Evolutionary conservation across 1,140 invertebrate genomes (phyloP).

Genomic region (Cotesia typhae): DNA sequence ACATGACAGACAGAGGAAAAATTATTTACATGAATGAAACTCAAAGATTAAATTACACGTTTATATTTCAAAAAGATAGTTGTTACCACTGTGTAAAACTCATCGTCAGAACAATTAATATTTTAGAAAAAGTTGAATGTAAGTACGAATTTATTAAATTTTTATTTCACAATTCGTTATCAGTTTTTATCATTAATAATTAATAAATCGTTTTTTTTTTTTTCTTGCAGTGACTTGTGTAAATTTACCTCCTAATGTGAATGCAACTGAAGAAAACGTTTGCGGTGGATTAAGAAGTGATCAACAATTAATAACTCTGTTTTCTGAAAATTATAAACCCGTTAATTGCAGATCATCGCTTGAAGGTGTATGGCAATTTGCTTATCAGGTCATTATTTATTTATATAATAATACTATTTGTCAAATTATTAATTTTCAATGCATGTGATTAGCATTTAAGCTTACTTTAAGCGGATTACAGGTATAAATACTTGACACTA

Average conservation of each 20-base stretch:
- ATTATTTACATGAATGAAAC: conserved; percentile 78
- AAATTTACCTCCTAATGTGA: conserved; percentile 69
- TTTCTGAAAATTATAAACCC: conserved; percentile 89
- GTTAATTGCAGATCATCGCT: conserved; percentile 92
- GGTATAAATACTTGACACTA: too few relatives aligned
- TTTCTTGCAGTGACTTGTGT: conserved; percentile 75
- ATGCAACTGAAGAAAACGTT: conserved; percentile 79
- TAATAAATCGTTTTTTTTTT: conserved; percentile 38
- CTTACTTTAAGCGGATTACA: too few relatives aligned
- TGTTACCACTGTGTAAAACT: conserved; percentile 90
- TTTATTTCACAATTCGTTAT: neutral
- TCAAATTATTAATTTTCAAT: too few relatives aligned
- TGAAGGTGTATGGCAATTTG: conserved; percentile 95
- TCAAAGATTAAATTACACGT: conserved; percentile 84
- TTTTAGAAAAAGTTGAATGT: conserved; percentile 89
- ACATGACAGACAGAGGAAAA: conserved; percentile 76
- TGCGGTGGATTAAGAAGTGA: conserved; percentile 78
- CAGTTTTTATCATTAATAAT: conserved; percentile 24
- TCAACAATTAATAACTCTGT: conserved; percentile 85
- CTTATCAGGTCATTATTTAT: conserved; percentile 75
- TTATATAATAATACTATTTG: too few relatives aligned
- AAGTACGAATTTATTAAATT: conserved; percentile 50
- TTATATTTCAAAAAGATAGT: conserved; percentile 76
- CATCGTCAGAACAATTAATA: conserved; percentile 86
- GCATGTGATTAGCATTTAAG: too few relatives aligned